These are phyloP conservation scores for Cricetomys ansorgei DNA, from an alignment of 2,113 vertebrate species.

Conservation along the genomic window DNA sequence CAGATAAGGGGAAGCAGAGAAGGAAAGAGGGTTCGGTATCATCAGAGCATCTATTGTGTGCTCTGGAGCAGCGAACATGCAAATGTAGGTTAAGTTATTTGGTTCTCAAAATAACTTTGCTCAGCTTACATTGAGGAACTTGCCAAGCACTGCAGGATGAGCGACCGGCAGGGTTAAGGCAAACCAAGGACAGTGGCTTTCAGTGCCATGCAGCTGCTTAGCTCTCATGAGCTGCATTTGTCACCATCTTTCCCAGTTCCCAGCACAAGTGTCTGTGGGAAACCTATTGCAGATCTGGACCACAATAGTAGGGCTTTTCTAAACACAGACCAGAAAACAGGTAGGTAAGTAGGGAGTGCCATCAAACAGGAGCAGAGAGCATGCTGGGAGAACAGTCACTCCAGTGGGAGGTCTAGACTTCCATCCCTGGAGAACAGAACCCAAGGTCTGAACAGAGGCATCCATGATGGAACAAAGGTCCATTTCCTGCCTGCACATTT, in stretches of 20 bases:
- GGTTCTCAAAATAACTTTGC: slow-evolving; percentile 64
- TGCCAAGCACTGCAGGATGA: slow-evolving; percentile 35
- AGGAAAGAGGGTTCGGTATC: slow-evolving; percentile 36
- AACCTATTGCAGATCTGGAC: background rate
- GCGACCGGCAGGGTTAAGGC: slow-evolving; percentile 35
- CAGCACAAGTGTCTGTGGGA: background rate
- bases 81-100: slow-evolving; percentile 68
- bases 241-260: background rate
- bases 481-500: background rate
- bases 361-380: background rate
- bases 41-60: background rate
- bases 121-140: slow-evolving; percentile 38
- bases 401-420: background rate
- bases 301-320: background rate
- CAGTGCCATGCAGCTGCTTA: background rate
- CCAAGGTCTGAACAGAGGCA: background rate
- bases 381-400: background rate
- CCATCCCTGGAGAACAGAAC: background rate
- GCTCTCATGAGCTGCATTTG: too few relatives aligned
- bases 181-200: slow-evolving; percentile 31
- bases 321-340: background rate
- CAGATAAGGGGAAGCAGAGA: background rate
- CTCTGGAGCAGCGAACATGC: slow-evolving; percentile 11
- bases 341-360: background rate
- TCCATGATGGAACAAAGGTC: background rate